Base-by-base conservation (phyloP, 2,888 invertebrate species). In the Tetanocera ferruginea region DNA sequence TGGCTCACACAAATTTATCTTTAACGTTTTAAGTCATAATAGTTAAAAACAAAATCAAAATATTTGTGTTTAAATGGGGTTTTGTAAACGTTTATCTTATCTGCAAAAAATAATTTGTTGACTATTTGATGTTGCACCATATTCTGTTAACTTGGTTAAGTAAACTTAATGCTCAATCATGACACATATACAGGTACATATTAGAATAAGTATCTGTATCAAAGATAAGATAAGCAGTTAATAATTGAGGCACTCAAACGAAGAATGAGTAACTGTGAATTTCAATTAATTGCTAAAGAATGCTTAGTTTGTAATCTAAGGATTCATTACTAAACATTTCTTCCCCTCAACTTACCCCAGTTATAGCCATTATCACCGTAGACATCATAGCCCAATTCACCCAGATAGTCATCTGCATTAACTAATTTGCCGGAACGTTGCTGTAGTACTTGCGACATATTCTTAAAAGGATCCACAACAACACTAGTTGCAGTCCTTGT, bases 351-450 rank as follows among this genome's bases (percentile, higher is more conserved):
- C 88, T 88, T 82, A 88, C 88, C 83, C 88, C 88, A 88, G 81
- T 88, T 85, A 79, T 88, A 88, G 71, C 86, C 87, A 72, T 83
- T 85, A 77, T 87, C 86, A 9, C 77, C 76, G 31, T 55, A 57
- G 76, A 86, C 80, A 80, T 87, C 87, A 80, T 83, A 85, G 25
- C 82, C 81, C 77, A 88, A 83, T 81, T 87, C 87, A n/a, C 86
- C 88, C 80, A 87, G 72, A 75, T 87, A 88, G 28, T 86, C 87
- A 52, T 82, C 82, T 31, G 83, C 82, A 82, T 85, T 83, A n/a
- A 85, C 78, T 31, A 87, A 78, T 11, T 87, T 87, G 3, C 88
- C 88, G 2, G 85, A 85, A 66, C 80, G 84, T 31, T 83, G 67
- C 43, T 78, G 64, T 60, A 60, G 62, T 49, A 4, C 8, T 1